These are phyloP conservation scores for Myotis myotis DNA, from an alignment of 2,797 vertebrate species.

Conservation along the genomic window DNA sequence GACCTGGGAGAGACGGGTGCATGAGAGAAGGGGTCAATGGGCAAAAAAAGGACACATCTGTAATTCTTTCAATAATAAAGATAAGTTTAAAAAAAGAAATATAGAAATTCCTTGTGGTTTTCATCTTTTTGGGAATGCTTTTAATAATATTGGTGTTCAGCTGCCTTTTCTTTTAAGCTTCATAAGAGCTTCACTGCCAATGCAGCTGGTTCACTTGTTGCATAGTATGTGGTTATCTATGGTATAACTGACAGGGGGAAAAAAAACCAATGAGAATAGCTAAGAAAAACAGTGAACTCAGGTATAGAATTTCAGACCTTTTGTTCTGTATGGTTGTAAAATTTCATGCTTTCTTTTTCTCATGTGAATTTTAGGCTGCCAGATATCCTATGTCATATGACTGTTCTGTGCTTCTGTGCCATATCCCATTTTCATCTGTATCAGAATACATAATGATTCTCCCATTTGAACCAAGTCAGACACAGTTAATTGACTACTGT, in stretches of 20 bases:
- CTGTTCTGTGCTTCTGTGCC: conserved; percentile 45
- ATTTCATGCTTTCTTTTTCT: conserved; percentile 66
- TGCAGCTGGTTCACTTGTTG: conserved; percentile 69
- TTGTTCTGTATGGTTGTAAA: conserved; percentile 59
- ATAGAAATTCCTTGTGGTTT: conserved; percentile 28
- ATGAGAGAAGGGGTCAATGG: too few relatives aligned
- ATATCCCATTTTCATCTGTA: conserved; percentile 56
- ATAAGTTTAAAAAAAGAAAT: neutral
- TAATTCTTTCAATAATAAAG: too few relatives aligned
- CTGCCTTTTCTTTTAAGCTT: conserved; percentile 55
- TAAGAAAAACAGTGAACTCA: conserved; percentile 34
- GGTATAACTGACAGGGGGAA: conserved; percentile 81
- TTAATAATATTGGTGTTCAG: conserved; percentile 39
- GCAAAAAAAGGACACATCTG: too few relatives aligned
- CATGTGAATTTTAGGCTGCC: conserved; percentile 10
- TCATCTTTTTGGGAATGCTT: conserved; percentile 33
- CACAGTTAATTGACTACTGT: conserved; percentile 44
- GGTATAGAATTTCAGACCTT: neutral
- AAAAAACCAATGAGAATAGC: conserved; percentile 66
- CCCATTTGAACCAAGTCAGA: conserved; percentile 44
- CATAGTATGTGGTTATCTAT: conserved; percentile 71
- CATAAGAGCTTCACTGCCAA: conserved; percentile 51
- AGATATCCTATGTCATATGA: conserved; percentile 49
- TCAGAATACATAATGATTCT: conserved; percentile 36
- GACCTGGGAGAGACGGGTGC: too few relatives aligned